Evolutionary conservation across 2,888 invertebrate genomes (phyloP), one percentile per base, ranked within the genome.

Genomic region (Andrena haemorrhoa): DNA sequence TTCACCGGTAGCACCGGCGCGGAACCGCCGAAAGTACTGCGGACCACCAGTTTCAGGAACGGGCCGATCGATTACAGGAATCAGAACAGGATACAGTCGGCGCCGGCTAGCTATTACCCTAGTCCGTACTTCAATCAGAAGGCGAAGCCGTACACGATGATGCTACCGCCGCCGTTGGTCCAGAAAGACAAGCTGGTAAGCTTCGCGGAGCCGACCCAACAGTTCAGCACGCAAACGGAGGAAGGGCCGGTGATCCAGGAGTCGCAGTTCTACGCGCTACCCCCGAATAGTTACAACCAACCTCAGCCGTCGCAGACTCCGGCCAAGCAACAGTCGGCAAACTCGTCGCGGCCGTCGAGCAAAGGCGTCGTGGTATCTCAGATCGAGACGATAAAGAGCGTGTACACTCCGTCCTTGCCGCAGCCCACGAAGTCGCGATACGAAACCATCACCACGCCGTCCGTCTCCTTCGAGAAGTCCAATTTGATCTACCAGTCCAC

Each of bases 161-260:
- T 97, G 75, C 95, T 97, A 79, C 97, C 97, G 16, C 96, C 97
- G 12, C 96, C 97, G 0, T 94, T 95, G 47, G 94, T 95, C 0
- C 94, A 94, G 3, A 90, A 87, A 68, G 88, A 87, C 12, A 90
- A 85, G 51, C 51, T 84, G 20, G 53, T 65, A 7, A 78, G 69
- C 12, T 84, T 75, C 72, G 76, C 26, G 12, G 87, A 82, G 53
- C 61, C 72, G 6, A 82, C 70, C 0, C 89, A 86, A 49, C 86
- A 87, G n/a, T 90, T 86, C 86, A 89, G 80, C 51, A 90, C 90
- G 2, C 89, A 91, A 41, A 90, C 91, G 31, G 90, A 92, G 61
- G 89, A 91, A 58, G 89, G 90, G 1, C 89, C 91, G 2, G 58
- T 93, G 33, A 90, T 94, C 8, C 93, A 85, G 10, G 88, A 91